Evolutionary conservation across 2,797 vertebrate genomes (phyloP), one percentile per base, ranked within the genome.

Genomic region (Tenualosa ilisha): DNA sequence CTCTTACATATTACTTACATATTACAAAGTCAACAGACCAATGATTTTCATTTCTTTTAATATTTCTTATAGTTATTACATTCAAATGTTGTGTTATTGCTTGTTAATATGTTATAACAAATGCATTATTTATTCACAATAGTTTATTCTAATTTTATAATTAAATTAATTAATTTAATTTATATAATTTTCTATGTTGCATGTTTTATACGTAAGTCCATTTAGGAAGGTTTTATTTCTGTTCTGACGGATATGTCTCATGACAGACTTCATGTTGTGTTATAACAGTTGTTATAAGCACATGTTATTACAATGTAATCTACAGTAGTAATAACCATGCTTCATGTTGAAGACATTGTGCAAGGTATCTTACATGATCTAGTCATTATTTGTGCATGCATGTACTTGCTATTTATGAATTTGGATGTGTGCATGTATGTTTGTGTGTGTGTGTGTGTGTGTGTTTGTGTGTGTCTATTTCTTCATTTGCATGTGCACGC

Each of bases 401-500:
- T 59, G 20, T n/a, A 22, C 20, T 59, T 22, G 6, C 17, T 43
- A 4, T 40, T 75, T 40, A 40, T 75, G 12, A 11, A 31, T 31
- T 3, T 40, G 13, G 26, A 11, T 65, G 20, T 53, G 61, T 84
- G 83, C 50, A 6, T 68, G 40, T 84, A 81, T 79, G 79, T 86
- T 50, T 85, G 82, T 82, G 56, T 24, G 43, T 84, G 59, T 65
- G 20, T 53, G 61, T 84, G 83, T 50, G 6, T 68, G 40, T 84
- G 81, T 79, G 79, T 86, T 50, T 85, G 82, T 82, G 56, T 24
- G 43, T 84, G 12, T 75, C 20, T 84, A 13, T 46, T 12, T 65
- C 40, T 72, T 40, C 9, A 54, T 59, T 43, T n/a, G 17, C 37
- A 7, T 53, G 65, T 54, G 84, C n/a, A 37, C 11, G 81, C 56